Conservation (phyloP, 2,888 invertebrate genomes). For the Pseudolycoriella hygida region DNA sequence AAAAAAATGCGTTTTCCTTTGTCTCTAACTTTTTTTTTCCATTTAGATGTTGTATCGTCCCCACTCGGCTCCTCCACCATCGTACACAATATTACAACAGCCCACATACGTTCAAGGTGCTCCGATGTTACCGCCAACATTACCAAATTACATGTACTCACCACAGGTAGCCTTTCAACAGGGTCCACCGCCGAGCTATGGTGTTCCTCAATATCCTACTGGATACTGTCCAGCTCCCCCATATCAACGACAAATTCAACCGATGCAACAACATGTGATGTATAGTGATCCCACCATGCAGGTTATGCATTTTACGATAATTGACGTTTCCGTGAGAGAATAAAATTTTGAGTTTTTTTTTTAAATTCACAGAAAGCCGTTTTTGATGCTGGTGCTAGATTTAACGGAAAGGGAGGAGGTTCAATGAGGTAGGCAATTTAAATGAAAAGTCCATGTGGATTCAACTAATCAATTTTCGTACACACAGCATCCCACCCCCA, state of each 20-base stretch:
- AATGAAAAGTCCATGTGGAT: too few species aligned
- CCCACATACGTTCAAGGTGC: too few species aligned
- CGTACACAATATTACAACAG: too few species aligned
- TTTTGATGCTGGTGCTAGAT: conserved; percentile 14
- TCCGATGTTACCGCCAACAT: too few species aligned
- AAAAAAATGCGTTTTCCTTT: too few species aligned
- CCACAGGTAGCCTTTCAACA: background rate
- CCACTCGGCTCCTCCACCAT: too few species aligned
- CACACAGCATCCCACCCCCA: conserved; percentile 21
- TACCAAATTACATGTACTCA: too few species aligned
- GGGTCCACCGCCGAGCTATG: background rate
- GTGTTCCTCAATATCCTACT: background rate
- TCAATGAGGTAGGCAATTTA: conserved; percentile 12
- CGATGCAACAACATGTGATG: background rate
- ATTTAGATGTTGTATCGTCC: too few species aligned
- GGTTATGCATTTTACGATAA: background rate
- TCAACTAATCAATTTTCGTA: too few species aligned
- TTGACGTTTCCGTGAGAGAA: too few species aligned
- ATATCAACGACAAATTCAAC: background rate
- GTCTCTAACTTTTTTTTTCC: too few species aligned
- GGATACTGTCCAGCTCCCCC: background rate
- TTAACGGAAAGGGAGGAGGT: conserved; percentile 16
- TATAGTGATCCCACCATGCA: background rate
- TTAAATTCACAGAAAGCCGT: conserved; percentile 9
- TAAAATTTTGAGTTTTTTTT: too few species aligned